Evolutionary conservation across 1,140 invertebrate species (phyloP).

Genomic region (Listronotus oregonensis): DNA sequence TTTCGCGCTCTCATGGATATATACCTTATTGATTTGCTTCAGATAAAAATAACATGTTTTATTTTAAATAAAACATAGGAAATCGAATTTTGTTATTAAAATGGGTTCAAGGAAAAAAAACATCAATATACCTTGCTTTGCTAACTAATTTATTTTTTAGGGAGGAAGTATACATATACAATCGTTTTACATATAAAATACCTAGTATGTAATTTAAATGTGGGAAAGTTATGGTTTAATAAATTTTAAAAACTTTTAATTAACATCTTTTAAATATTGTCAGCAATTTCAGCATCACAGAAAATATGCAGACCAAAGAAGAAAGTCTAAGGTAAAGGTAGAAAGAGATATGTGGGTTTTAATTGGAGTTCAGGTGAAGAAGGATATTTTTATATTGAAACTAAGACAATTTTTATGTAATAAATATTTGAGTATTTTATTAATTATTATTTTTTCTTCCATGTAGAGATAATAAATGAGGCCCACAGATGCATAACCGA

Average conservation of each 20-base stretch:
- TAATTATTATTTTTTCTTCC: no score
- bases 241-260: conserved; percentile 4
- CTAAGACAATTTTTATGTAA: neutral
- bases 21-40: no score
- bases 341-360: neutral
- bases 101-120: conserved; percentile 10
- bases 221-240: neutral
- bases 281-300: conserved; percentile 28
- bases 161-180: conserved; percentile 33
- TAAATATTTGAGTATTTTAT: no score
- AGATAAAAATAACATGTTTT: no score
- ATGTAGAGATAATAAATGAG: no score
- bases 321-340: neutral
- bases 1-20: no score
- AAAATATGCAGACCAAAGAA: conserved; percentile 30
- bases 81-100: no score
- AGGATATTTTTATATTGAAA: conserved; percentile 13
- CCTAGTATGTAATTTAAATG: conserved; percentile 16
- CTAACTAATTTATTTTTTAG: conserved; percentile 33
- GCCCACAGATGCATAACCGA: no score
- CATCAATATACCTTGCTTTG: conserved; percentile 23
- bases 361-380: neutral
- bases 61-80: no score
- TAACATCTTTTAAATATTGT: conserved; percentile 23
- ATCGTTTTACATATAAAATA: conserved; percentile 38